A percentile compares a stretch with the other conserved stretches of the same genome.
These are phyloP conservation scores for Plectropomus leopardus DNA, from an alignment of 2,113 vertebrate genomes.

Conservation along the genomic window DNA sequence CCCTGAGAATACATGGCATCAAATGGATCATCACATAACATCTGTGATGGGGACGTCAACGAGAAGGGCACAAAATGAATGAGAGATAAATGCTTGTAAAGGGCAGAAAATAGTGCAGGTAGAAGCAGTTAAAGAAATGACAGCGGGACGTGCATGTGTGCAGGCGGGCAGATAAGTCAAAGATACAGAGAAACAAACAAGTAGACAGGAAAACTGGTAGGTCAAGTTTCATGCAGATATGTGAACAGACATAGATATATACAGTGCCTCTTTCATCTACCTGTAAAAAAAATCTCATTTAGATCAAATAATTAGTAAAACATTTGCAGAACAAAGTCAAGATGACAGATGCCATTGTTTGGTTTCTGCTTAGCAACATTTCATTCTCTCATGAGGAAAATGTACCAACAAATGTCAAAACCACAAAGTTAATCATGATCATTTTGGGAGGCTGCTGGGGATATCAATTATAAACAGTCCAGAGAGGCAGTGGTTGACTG, in stretches of 20 bases:
- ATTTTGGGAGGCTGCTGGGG: background rate
- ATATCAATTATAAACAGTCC: background rate
- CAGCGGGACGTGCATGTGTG: background rate
- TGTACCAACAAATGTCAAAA: background rate
- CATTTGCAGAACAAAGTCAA: background rate
- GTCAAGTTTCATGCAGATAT: slow-evolving; percentile 11
- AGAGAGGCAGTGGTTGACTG: no score
- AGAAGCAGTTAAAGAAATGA: background rate
- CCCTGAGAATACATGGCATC: background rate
- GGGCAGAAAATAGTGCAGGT: background rate
- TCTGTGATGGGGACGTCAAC: background rate
- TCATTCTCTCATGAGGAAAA: background rate
- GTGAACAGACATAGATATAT: slow-evolving; percentile 1
- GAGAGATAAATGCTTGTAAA: background rate
- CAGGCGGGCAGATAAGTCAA: background rate
- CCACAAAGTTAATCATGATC: background rate
- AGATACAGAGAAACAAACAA: background rate
- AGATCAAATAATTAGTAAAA: background rate
- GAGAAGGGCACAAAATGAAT: background rate
- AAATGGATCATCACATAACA: background rate
- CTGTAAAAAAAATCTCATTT: background rate
- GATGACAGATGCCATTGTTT: background rate
- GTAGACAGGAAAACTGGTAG: slow-evolving; percentile 3
- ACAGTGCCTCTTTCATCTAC: background rate
- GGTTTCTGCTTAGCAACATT: background rate